Conservation (phyloP, 2,888 invertebrate genomes). For the Machimus atricapillus region DNA sequence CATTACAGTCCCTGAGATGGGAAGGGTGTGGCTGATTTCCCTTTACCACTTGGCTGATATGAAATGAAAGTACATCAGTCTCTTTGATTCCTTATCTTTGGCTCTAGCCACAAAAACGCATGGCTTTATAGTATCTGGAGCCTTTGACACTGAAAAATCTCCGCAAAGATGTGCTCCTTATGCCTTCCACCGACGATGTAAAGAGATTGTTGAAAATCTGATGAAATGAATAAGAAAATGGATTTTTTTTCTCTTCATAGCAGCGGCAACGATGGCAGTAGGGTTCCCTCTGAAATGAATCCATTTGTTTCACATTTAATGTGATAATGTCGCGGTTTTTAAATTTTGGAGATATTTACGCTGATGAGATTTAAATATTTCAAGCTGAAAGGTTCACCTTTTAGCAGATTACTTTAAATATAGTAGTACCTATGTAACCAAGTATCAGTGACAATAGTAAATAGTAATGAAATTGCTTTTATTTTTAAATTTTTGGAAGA, state of each 20-base stretch:
- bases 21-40: constrained; percentile 21
- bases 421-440: neutral
- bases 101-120: constrained; percentile 8
- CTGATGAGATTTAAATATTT: neutral
- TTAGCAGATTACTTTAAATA: neutral
- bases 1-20: neutral
- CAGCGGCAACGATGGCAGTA: neutral
- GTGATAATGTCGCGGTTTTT: neutral
- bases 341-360: neutral
- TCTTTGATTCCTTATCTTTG: constrained; percentile 24
- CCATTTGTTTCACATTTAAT: neutral
- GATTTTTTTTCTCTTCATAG: neutral
- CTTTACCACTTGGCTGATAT: constrained; percentile 1
- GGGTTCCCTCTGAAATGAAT: neutral
- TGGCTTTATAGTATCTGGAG: neutral
- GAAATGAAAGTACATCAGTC: constrained; percentile 31
- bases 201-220: neutral
- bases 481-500: neutral
- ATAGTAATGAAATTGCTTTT: neutral
- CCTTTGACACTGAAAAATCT: constrained; percentile 22
- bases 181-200: neutral
- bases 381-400: neutral
- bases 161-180: neutral
- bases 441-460: neutral
- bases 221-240: constrained; percentile 16